A percentile compares a stretch with the other conserved stretches of the same genome.
phyloP scores from a whole-genome alignment of 2,113 vertebrate genomes.

The Philantomba maxwellii region DNA sequence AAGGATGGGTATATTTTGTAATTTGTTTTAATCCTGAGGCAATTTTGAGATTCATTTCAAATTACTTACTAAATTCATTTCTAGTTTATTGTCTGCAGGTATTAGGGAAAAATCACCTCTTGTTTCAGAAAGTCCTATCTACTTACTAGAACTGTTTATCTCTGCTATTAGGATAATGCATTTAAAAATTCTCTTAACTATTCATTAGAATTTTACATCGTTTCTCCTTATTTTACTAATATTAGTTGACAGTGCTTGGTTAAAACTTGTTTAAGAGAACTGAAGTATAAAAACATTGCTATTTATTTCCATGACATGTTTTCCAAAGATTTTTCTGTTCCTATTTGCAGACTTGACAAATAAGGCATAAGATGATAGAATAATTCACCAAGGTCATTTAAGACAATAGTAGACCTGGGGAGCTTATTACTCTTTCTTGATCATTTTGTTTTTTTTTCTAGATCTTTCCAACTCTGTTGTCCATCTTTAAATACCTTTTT shows the following conservation, averaged over 20 bases:
- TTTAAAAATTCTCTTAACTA: constrained; percentile 19
- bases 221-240: constrained; percentile 6
- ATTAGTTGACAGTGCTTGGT: constrained; percentile 24
- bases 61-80: constrained; percentile 31
- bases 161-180: not conserved
- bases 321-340: not conserved
- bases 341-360: constrained; percentile 10
- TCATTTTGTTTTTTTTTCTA: constrained; percentile 21
- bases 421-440: not conserved
- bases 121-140: not conserved
- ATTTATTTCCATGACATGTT: not conserved
- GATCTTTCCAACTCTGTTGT: not conserved
- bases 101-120: not conserved
- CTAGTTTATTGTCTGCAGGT: not conserved
- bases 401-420: not conserved
- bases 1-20: constrained; percentile 4
- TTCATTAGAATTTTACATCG: not conserved
- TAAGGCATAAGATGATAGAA: not conserved
- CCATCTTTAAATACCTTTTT: constrained; percentile 15
- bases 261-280: constrained; percentile 26
- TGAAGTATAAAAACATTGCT: constrained; percentile 23
- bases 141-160: not conserved
- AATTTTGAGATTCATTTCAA: constrained; percentile 33
- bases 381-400: not conserved
- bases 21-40: constrained; percentile 2